Percentiles rank a stretch among this genome's conserved stretches.
phyloP scores from a whole-genome alignment of 2,888 invertebrate species.

The Uropetala carovei region DNA sequence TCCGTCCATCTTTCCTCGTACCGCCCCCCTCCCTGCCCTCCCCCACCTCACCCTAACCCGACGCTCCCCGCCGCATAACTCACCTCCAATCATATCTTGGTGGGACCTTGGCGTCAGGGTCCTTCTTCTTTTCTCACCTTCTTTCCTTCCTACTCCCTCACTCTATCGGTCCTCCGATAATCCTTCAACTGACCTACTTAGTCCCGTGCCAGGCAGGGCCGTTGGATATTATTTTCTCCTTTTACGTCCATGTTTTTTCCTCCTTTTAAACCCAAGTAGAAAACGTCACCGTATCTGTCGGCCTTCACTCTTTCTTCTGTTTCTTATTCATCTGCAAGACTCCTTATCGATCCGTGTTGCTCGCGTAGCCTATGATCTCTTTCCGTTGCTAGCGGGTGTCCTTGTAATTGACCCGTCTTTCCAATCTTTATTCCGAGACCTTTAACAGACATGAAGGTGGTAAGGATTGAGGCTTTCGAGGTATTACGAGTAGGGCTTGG shows the following conservation, averaged over 20 bases:
- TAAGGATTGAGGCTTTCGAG: not conserved
- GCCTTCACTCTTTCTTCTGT: constrained; percentile 19
- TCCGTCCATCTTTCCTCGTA: not conserved
- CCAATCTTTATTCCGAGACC: not conserved
- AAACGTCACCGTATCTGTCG: not conserved
- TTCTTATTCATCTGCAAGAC: constrained; percentile 8
- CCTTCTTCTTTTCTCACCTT: not conserved
- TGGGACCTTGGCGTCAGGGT: constrained; percentile 37
- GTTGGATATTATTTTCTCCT: not conserved
- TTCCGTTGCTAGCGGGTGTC: not conserved
- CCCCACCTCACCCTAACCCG: not conserved
- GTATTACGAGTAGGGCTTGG: not conserved
- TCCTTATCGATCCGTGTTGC: not conserved
- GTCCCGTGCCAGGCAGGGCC: not conserved
- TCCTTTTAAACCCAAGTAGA: not conserved
- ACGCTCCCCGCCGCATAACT: not conserved
- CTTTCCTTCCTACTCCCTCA: not conserved
- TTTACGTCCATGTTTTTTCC: not conserved
- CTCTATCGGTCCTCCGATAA: not conserved
- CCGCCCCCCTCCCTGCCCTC: not conserved
- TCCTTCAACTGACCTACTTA: constrained; percentile 35
- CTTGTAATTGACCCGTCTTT: not conserved
- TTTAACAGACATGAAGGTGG: not conserved
- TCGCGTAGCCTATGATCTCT: not conserved
- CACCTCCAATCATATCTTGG: not conserved